phyloP scores from a whole-genome alignment of 2,797 vertebrate genomes.

The Sylvia borin region DNA sequence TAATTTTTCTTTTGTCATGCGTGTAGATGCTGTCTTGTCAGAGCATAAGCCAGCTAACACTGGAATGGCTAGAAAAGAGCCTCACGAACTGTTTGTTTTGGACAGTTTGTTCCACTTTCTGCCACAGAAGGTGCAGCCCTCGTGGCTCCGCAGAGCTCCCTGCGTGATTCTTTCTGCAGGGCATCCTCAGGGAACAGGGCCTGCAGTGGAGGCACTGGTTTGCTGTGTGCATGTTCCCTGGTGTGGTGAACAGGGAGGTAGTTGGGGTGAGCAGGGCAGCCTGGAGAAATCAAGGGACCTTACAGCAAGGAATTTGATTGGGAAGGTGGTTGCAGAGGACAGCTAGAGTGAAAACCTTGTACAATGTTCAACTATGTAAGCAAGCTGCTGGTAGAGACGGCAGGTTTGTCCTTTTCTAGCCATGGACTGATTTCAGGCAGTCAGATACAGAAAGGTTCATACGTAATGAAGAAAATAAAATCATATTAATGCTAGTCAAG shows the following conservation, averaged over 20 bases:
- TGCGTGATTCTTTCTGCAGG: rapidly evolving
- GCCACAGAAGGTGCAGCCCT: too few relatives aligned
- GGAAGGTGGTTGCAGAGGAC: neutral
- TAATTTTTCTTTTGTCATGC: neutral
- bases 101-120: neutral
- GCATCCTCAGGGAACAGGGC: neutral
- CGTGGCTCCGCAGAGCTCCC: too few relatives aligned
- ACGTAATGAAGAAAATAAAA: neutral
- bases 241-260: neutral
- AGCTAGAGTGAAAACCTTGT: neutral
- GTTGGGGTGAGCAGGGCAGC: neutral
- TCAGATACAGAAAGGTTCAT: neutral
- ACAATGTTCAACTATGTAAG: rapidly evolving
- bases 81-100: neutral
- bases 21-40: neutral
- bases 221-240: neutral
- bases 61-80: neutral
- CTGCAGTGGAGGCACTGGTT: neutral
- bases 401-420: neutral
- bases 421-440: neutral
- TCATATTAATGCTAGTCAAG: neutral
- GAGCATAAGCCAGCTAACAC: neutral
- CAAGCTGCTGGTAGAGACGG: neutral
- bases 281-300: neutral
- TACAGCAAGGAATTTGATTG: neutral